A percentile compares a stretch with the other conserved stretches of the same genome.
Evolutionary conservation across 2,113 vertebrate species (phyloP).

Genomic region (Pundamilia nyererei): DNA sequence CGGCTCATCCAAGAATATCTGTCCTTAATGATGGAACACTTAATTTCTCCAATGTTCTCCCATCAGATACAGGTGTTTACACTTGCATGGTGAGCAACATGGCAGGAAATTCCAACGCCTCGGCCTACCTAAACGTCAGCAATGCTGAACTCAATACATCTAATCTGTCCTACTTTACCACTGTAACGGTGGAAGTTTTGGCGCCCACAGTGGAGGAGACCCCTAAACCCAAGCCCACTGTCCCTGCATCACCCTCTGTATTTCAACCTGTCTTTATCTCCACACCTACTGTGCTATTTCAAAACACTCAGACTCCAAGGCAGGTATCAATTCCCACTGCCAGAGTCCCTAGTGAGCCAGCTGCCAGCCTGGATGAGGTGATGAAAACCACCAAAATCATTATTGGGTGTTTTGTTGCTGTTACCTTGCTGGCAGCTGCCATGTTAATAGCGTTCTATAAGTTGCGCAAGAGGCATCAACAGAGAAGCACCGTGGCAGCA

Average conservation of each 20-base stretch:
- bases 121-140: constrained; percentile 95
- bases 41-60: constrained; percentile 90
- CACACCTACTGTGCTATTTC: constrained; percentile 89
- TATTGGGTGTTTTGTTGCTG: constrained; percentile 96
- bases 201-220: constrained; percentile 84
- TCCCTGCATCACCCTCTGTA: constrained; percentile 85
- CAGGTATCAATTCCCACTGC: constrained; percentile 81
- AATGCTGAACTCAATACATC: constrained; percentile 96
- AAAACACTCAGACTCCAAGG: constrained; percentile 84
- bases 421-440: constrained; percentile 90
- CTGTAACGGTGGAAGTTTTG: constrained; percentile 90
- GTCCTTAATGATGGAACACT: constrained; percentile 93
- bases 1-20: constrained; percentile 84
- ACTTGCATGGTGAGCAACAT: constrained; percentile 98
- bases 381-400: constrained; percentile 99
- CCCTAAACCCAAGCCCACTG: constrained; percentile 84
- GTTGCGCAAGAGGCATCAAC: constrained; percentile 95
- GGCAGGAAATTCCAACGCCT: constrained; percentile 95
- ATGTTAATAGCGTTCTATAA: constrained; percentile 99
- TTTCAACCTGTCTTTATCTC: constrained; percentile 95
- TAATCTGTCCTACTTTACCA: constrained; percentile 96
- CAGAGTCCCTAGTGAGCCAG: constrained; percentile 75
- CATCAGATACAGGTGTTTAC: constrained; percentile 88
- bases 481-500: constrained; percentile 87
- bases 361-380: constrained; percentile 92